Conservation (phyloP, 2,888 invertebrate species). For the Athetis lepigone region DNA sequence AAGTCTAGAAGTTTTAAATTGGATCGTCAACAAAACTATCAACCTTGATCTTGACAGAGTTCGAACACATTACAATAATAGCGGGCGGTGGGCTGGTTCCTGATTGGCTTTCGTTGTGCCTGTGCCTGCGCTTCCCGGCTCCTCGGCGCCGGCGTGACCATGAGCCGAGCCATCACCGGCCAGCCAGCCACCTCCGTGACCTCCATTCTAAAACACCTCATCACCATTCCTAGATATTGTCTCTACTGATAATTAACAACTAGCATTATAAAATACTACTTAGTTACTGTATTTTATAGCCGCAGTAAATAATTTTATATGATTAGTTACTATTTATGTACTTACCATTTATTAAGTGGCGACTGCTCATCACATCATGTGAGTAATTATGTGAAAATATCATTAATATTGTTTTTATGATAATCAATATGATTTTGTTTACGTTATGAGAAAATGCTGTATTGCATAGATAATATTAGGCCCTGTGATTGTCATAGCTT, state of each 20-base stretch:
- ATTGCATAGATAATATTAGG: constrained; percentile 2
- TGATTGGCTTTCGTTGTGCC: constrained; percentile 81
- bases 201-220: constrained; percentile 74
- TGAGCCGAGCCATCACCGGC: constrained; percentile 81
- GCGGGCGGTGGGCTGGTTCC: constrained; percentile 73
- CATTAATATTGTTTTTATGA: constrained; percentile 22
- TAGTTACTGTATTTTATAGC: constrained; percentile 50
- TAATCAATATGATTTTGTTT: constrained; percentile 30
- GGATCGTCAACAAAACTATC: constrained; percentile 40
- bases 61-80: constrained; percentile 66
- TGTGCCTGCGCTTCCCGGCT: constrained; percentile 79
- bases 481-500: constrained; percentile 31
- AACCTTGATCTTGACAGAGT: constrained; percentile 79
- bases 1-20: constrained; percentile 9
- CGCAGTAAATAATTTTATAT: constrained; percentile 45
- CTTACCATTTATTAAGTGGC: constrained; percentile 27
- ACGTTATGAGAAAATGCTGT: constrained; percentile 27
- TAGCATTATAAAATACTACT: constrained; percentile 47
- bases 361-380: constrained; percentile 31
- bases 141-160: constrained; percentile 77
- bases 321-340: constrained; percentile 34
- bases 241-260: constrained; percentile 47
- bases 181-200: constrained; percentile 82
- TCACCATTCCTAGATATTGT: constrained; percentile 65
- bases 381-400: constrained; percentile 34